phyloP scores from a whole-genome alignment of 1,140 invertebrate genomes.

The Drepana arcuata region DNA sequence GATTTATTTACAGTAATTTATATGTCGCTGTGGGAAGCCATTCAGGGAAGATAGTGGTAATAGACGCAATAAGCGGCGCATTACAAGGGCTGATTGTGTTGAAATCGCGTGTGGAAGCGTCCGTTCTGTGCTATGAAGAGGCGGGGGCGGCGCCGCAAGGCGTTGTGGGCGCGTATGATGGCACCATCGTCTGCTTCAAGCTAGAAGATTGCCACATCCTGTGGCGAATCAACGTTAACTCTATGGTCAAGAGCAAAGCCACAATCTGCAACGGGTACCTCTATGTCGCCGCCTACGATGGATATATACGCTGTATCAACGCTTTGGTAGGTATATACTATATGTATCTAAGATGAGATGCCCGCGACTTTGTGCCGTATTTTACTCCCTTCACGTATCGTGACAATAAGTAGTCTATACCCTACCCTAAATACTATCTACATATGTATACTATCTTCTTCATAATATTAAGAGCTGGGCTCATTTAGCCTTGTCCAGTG shows the following conservation, averaged over 20 bases:
- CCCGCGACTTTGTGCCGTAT: no score
- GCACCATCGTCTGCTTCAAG: constrained; percentile 75
- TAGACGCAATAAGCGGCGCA: constrained; percentile 62
- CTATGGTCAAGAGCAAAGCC: constrained; percentile 79
- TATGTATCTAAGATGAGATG: no score
- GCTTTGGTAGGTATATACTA: constrained; percentile 59
- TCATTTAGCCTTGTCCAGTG: no score
- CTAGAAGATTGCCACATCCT: constrained; percentile 60
- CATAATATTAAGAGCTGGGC: no score
- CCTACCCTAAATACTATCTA: no score
- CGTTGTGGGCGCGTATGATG: constrained; percentile 78
- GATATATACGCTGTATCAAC: constrained; percentile 75
- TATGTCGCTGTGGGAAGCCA: constrained; percentile 70
- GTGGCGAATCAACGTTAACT: constrained; percentile 76
- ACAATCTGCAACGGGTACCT: constrained; percentile 58
- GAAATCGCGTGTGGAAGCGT: constrained; percentile 52
- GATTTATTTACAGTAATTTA: constrained; percentile 39
- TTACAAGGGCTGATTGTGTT: constrained; percentile 35
- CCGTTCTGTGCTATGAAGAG: constrained; percentile 36
- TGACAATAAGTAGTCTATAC: no score
- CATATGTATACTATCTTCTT: no score
- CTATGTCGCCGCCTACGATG: constrained; percentile 81
- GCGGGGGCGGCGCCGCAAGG: constrained; percentile 22
- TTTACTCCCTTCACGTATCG: no score
- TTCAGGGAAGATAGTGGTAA: constrained; percentile 70